Evolutionary conservation across 2,888 invertebrate genomes (phyloP).

Genomic region (Nomada flava): DNA sequence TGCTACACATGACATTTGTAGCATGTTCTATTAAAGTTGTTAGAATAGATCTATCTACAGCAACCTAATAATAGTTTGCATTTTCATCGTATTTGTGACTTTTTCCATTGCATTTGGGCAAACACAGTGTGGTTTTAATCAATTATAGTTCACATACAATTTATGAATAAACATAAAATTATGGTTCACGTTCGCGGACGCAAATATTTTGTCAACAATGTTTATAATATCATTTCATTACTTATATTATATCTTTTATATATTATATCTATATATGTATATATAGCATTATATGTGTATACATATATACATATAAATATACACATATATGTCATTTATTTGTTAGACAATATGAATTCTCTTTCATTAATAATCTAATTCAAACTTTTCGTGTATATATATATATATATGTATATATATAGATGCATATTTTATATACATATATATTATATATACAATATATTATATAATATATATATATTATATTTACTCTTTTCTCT

Average conservation of each 20-base stretch:
- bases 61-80: slow-evolving; percentile 65
- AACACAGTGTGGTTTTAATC: slow-evolving; percentile 70
- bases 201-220: slow-evolving; percentile 80
- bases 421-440: slow-evolving; percentile 47
- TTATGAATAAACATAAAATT: slow-evolving; percentile 76
- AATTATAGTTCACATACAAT: slow-evolving; percentile 74
- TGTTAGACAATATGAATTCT: slow-evolving; percentile 77
- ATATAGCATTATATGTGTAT: slow-evolving; percentile 59
- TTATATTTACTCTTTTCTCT: slow-evolving; percentile 61
- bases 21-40: slow-evolving; percentile 66
- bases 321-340: slow-evolving; percentile 60
- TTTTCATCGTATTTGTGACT: slow-evolving; percentile 66
- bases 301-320: slow-evolving; percentile 66
- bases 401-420: slow-evolving; percentile 68
- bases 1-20: slow-evolving; percentile 67
- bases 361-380: slow-evolving; percentile 77
- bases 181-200: slow-evolving; percentile 76
- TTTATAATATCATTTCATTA: slow-evolving; percentile 82
- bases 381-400: slow-evolving; percentile 68
- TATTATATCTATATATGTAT: slow-evolving; percentile 65
- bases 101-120: slow-evolving; percentile 68
- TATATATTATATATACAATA: slow-evolving; percentile 63
- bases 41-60: slow-evolving; percentile 74
- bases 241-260: slow-evolving; percentile 67
- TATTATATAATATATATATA: slow-evolving; percentile 65